phyloP scores from a whole-genome alignment of 1,140 invertebrate genomes.

The Apolygus lucorum region DNA sequence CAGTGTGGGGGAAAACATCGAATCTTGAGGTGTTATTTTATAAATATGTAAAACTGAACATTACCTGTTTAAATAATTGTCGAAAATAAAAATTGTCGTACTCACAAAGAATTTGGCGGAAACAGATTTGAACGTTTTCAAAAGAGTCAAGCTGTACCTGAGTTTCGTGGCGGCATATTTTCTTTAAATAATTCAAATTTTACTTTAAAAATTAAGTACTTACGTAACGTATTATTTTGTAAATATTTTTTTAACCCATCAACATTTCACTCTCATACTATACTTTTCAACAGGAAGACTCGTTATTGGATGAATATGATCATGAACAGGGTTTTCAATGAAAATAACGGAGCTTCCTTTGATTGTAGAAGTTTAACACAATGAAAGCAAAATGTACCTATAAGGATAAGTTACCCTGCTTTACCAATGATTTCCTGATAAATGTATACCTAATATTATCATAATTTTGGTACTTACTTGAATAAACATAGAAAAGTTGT shows the following conservation, averaged over 20 bases:
- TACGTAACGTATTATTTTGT: too few relatives aligned
- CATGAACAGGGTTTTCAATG: neutral
- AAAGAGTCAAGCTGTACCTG: conserved; percentile 25
- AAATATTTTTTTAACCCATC: too few relatives aligned
- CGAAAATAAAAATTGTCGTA: conserved; percentile 12
- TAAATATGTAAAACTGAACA: neutral
- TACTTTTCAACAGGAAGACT: too few relatives aligned
- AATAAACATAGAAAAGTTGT: neutral
- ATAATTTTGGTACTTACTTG: neutral
- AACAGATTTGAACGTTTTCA: neutral
- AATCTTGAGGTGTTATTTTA: too few relatives aligned
- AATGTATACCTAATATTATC: neutral
- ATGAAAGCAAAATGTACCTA: neutral
- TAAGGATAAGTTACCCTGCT: neutral
- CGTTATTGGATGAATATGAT: neutral
- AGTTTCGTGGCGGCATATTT: conserved; percentile 19
- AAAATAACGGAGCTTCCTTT: neutral
- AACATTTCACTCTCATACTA: too few relatives aligned
- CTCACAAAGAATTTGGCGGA: neutral
- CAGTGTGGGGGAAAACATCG: too few relatives aligned
- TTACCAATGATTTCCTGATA: too few relatives aligned
- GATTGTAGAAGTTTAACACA: neutral
- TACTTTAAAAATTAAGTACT: neutral
- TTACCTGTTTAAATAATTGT: neutral
- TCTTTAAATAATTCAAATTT: neutral